Conservation (phyloP, 1,140 invertebrate genomes). For the Drosophila asahinai region DNA sequence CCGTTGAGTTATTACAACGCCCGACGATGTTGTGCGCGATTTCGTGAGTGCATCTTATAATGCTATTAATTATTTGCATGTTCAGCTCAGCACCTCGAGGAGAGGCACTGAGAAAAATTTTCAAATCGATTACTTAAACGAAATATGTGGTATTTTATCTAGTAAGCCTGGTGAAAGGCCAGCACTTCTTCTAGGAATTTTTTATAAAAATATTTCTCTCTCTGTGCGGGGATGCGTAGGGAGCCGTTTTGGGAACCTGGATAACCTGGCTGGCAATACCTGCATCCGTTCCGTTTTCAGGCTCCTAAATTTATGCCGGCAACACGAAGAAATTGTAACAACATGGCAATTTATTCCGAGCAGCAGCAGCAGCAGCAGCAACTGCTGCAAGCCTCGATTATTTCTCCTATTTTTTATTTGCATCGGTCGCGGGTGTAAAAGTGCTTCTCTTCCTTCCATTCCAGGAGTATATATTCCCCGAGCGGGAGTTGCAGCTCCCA, state of each 20-base stretch:
- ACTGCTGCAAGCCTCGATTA: conserved; percentile 64
- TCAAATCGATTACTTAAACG: no score
- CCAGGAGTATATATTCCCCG: conserved; percentile 14
- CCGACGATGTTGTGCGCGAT: conserved; percentile 77
- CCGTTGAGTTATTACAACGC: conserved; percentile 79
- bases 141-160: no score
- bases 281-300: conserved; percentile 22
- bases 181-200: not conserved
- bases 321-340: conserved; percentile 81
- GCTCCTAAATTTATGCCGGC: conserved; percentile 71
- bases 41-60: conserved; percentile 85
- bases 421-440: conserved; percentile 46
- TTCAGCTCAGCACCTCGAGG: conserved; percentile 72
- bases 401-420: conserved; percentile 62
- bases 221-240: conserved; percentile 40
- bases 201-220: not conserved
- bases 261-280: conserved; percentile 10
- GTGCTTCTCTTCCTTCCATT: conserved; percentile 31
- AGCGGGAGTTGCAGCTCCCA: conserved; percentile 32
- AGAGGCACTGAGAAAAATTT: conserved; percentile 6
- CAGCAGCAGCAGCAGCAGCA: conserved; percentile 27
- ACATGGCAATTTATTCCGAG: conserved; percentile 80
- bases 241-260: conserved; percentile 1
- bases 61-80: conserved; percentile 85
- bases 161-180: not conserved